Conservation (phyloP, 2,797 vertebrate genomes). For the Momotus momota region DNA sequence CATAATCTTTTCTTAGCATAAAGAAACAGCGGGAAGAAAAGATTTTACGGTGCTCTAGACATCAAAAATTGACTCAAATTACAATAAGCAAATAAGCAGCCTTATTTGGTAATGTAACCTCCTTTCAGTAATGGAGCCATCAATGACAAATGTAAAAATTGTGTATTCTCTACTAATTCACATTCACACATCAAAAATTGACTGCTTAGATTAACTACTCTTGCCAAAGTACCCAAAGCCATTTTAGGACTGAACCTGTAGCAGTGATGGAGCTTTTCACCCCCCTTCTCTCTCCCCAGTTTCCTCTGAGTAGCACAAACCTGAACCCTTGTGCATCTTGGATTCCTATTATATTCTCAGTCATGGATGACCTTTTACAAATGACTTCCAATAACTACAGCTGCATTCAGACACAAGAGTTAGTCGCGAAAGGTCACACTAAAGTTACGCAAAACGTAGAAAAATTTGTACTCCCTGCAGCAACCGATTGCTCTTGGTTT, state of each 20-base stretch:
- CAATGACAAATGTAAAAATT: not conserved
- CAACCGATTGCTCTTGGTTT: slow-evolving; percentile 51
- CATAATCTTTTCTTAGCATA: not conserved
- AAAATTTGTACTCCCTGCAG: slow-evolving; percentile 67
- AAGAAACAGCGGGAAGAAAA: not conserved
- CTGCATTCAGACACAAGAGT: slow-evolving; percentile 71
- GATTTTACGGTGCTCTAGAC: not conserved
- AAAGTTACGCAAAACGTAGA: slow-evolving; percentile 64
- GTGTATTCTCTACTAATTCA: not conserved
- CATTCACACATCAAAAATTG: not conserved
- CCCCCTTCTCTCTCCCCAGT: not conserved
- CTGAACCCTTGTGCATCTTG: slow-evolving; percentile 30
- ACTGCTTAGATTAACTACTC: not conserved
- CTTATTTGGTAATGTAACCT: not conserved
- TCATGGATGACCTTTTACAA: slow-evolving; percentile 78
- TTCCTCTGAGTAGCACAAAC: not conserved
- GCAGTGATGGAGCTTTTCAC: not conserved
- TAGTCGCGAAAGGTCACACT: slow-evolving; percentile 73
- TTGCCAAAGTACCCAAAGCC: not conserved
- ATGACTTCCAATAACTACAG: slow-evolving; percentile 76
- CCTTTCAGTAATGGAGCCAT: not conserved
- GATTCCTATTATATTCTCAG: slow-evolving; percentile 55
- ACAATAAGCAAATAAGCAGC: not conserved
- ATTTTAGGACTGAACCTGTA: slow-evolving; percentile 11
- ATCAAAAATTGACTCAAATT: not conserved